These are phyloP conservation scores for Pseudoips prasinana DNA, from an alignment of 2,888 invertebrate species.

Conservation along the genomic window DNA sequence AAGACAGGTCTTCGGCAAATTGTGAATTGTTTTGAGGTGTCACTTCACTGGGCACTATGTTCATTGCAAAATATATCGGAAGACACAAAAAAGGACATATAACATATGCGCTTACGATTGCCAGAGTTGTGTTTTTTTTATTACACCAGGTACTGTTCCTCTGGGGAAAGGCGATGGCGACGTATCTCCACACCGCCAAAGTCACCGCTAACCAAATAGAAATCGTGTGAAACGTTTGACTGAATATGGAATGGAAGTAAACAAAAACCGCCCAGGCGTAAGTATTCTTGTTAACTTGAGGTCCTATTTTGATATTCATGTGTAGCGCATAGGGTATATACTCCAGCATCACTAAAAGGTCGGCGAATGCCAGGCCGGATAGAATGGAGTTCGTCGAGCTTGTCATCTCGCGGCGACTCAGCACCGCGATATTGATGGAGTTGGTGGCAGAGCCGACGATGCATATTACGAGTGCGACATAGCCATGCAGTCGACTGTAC, in stretches of 20 bases:
- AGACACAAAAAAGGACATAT: constrained; percentile 92
- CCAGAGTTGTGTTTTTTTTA: constrained; percentile 87
- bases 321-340: constrained; percentile 95
- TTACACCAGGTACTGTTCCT: constrained; percentile 92
- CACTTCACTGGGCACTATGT: constrained; percentile 84
- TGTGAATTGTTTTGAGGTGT: constrained; percentile 76
- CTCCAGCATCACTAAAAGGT: constrained; percentile 96
- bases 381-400: constrained; percentile 96
- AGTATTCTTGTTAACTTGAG: constrained; percentile 74
- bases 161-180: constrained; percentile 92
- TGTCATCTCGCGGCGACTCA: constrained; percentile 94
- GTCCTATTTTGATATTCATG: constrained; percentile 85
- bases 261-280: constrained; percentile 92
- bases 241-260: constrained; percentile 94
- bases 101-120: constrained; percentile 90
- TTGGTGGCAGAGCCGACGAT: constrained; percentile 95
- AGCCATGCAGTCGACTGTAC: constrained; percentile 91
- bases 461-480: constrained; percentile 92
- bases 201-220: constrained; percentile 96
- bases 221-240: constrained; percentile 93
- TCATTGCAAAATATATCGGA: constrained; percentile 91
- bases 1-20: constrained; percentile 69
- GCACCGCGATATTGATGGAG: constrained; percentile 94
- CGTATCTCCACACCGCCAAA: constrained; percentile 95
- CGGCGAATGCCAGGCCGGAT: constrained; percentile 94